Conservation (phyloP, 1,140 invertebrate genomes). For the Aphidius gifuensis region DNA sequence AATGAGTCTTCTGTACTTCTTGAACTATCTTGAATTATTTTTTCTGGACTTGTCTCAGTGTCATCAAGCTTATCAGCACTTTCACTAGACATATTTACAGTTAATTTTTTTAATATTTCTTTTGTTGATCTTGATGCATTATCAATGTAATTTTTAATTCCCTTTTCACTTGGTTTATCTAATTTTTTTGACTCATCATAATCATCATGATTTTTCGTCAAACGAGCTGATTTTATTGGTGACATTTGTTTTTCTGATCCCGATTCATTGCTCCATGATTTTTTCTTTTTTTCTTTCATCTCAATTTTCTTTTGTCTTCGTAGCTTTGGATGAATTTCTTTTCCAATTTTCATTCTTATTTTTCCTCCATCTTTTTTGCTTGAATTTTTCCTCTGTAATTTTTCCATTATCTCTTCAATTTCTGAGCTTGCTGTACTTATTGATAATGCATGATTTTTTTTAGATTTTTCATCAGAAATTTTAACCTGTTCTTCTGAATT, state of each 20-base stretch:
- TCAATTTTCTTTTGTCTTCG: constrained; percentile 32
- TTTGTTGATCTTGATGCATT: too few species aligned
- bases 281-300: constrained; percentile 27
- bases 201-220: too few species aligned
- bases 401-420: constrained; percentile 38
- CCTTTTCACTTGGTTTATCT: neutral
- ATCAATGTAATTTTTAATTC: too few species aligned
- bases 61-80: too few species aligned
- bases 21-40: too few species aligned
- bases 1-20: too few species aligned
- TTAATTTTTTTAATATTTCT: too few species aligned
- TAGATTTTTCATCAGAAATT: constrained; percentile 20
- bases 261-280: constrained; percentile 16
- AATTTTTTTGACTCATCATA: neutral
- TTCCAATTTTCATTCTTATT: constrained; percentile 35
- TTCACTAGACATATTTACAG: too few species aligned
- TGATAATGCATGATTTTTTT: constrained; percentile 29
- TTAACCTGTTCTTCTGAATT: constrained; percentile 23
- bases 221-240: too few species aligned
- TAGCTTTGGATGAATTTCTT: constrained; percentile 23
- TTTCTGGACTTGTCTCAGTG: too few species aligned
- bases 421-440: constrained; percentile 44
- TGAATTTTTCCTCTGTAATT: constrained; percentile 22
- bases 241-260: neutral
- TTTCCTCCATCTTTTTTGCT: constrained; percentile 23